phyloP scores from a whole-genome alignment of 1,140 invertebrate genomes.

The Diabrotica undecimpunctata region DNA sequence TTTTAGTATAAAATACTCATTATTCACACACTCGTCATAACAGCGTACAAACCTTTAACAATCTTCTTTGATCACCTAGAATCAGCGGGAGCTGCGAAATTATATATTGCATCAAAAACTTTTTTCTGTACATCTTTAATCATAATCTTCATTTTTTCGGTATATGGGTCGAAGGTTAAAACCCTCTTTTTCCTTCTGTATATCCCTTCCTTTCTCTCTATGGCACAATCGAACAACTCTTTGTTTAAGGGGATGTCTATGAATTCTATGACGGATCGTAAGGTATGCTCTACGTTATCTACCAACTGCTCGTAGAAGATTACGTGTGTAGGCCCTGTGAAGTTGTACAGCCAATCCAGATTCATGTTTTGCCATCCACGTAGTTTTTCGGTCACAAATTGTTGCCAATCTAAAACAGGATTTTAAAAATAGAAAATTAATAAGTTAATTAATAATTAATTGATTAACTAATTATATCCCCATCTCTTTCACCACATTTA shows the following conservation, averaged over 20 bases:
- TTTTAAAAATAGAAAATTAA: conserved; percentile 6
- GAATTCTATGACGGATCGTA: conserved; percentile 60
- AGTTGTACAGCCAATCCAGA: conserved; percentile 65
- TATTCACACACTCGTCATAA: too few species aligned
- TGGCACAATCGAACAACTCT: conserved; percentile 56
- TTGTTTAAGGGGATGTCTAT: conserved; percentile 53
- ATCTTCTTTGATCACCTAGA: too few species aligned
- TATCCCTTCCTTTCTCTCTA: conserved; percentile 64
- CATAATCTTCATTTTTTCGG: conserved; percentile 55
- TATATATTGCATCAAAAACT: conserved; percentile 50
- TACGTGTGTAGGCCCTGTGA: conserved; percentile 64
- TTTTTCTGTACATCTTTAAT: conserved; percentile 49
- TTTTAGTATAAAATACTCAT: too few species aligned
- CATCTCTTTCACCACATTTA: too few species aligned
- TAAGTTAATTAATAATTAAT: neutral
- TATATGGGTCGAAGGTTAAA: conserved; percentile 66
- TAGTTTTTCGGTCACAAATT: conserved; percentile 67
- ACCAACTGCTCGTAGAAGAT: conserved; percentile 70
- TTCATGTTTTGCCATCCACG: conserved; percentile 64
- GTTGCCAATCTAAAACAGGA: conserved; percentile 62
- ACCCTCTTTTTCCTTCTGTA: conserved; percentile 63
- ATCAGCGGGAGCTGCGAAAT: conserved; percentile 34
- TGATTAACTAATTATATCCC: too few species aligned
- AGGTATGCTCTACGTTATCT: conserved; percentile 55
- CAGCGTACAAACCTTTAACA: too few species aligned